Evolutionary conservation across 2,113 vertebrate genomes (phyloP).

Genomic region (Rhinoderma darwinii): DNA sequence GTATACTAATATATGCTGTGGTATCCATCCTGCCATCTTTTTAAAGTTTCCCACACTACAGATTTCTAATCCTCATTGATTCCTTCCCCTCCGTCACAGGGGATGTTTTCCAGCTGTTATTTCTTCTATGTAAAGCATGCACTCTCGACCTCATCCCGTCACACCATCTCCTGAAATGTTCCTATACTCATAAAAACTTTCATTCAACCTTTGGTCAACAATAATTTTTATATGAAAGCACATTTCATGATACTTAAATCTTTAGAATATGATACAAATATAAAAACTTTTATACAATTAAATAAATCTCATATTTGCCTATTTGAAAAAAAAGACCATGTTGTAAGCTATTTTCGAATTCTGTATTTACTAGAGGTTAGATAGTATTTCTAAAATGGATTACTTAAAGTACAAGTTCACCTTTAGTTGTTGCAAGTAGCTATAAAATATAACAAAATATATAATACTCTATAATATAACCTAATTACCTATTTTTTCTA

Average conservation of each 20-base stretch:
- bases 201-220: slow-evolving; percentile 1
- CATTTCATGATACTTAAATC: background rate
- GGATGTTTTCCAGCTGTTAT: slow-evolving; percentile 28
- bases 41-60: slow-evolving; percentile 32
- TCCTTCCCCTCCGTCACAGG: background rate
- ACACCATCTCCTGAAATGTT: background rate
- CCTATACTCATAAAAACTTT: background rate
- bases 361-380: no score
- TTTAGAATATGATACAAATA: background rate
- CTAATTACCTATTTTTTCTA: no score
- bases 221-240: background rate
- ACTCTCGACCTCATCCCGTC: slow-evolving; percentile 19
- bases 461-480: no score
- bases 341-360: background rate
- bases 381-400: no score
- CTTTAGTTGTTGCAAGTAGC: no score
- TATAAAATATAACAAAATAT: no score
- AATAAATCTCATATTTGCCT: background rate
- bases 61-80: slow-evolving; percentile 26
- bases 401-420: no score
- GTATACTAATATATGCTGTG: background rate
- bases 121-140: background rate
- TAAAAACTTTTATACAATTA: background rate
- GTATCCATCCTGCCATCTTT: background rate
- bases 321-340: background rate